Evolutionary conservation across 2,113 vertebrate species (phyloP).

Genomic region (Prolemur simus): DNA sequence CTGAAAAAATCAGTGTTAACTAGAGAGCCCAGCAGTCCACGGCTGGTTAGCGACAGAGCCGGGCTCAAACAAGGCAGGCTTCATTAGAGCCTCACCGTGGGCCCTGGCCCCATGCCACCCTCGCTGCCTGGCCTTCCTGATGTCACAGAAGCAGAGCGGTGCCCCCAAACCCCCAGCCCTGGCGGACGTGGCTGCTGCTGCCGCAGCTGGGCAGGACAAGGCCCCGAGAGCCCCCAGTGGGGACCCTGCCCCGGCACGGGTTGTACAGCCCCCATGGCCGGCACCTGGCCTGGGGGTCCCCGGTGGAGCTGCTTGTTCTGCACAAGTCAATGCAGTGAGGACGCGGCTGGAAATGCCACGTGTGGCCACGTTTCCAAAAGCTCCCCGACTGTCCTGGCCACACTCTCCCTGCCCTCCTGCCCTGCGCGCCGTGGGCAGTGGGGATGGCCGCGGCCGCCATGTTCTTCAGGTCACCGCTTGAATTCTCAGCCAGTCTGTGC

Average conservation of each 20-base stretch:
- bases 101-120: rapidly evolving
- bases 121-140: rapidly evolving
- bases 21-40: rapidly evolving
- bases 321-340: rapidly evolving
- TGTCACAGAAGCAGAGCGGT: rapidly evolving
- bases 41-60: rapidly evolving
- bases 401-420: rapidly evolving
- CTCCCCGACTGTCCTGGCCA: rapidly evolving
- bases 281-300: rapidly evolving
- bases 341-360: rapidly evolving
- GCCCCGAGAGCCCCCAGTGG: rapidly evolving
- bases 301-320: rapidly evolving
- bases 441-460: rapidly evolving
- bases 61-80: rapidly evolving
- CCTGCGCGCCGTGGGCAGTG: rapidly evolving
- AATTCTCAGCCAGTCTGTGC: rapidly evolving
- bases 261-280: background rate
- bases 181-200: rapidly evolving
- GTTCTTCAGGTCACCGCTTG: rapidly evolving
- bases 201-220: rapidly evolving
- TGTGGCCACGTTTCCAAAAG: rapidly evolving
- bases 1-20: rapidly evolving
- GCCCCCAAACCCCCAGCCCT: background rate
- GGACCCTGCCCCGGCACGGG: rapidly evolving
- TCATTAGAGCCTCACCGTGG: rapidly evolving